phyloP scores from a whole-genome alignment of 1,140 invertebrate genomes.

The Andricus grossulariae region DNA sequence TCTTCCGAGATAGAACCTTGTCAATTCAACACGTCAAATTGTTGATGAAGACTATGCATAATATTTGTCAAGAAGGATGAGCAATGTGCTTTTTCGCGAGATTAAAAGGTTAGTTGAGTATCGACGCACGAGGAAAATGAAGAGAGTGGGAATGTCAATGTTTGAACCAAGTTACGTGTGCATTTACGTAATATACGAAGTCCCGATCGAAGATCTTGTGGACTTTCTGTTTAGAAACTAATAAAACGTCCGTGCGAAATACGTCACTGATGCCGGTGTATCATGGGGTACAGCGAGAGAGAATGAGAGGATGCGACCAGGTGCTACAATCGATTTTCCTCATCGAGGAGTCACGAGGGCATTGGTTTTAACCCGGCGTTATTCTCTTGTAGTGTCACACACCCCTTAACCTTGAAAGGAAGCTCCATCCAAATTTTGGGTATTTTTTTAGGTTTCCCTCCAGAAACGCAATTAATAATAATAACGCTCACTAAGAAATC shows the following conservation, averaged over 20 bases:
- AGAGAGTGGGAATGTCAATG: slow-evolving; percentile 25
- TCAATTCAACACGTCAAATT: no score
- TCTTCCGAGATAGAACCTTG: background rate
- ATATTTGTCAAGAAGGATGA: no score
- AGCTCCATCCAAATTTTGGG: background rate
- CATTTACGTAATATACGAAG: slow-evolving; percentile 19
- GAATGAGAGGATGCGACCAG: slow-evolving; percentile 26
- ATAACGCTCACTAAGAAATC: background rate
- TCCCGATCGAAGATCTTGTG: background rate
- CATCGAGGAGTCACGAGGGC: slow-evolving; percentile 46
- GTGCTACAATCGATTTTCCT: slow-evolving; percentile 42
- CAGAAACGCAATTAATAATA: background rate
- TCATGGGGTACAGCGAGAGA: background rate
- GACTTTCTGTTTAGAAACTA: background rate
- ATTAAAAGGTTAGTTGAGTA: slow-evolving; percentile 21
- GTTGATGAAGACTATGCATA: no score
- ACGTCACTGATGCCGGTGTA: slow-evolving; percentile 1
- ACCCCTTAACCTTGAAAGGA: slow-evolving; percentile 43
- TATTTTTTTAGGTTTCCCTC: background rate
- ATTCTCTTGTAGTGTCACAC: slow-evolving; percentile 34
- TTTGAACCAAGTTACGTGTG: slow-evolving; percentile 21
- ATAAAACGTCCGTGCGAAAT: background rate
- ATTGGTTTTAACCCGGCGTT: slow-evolving; percentile 38
- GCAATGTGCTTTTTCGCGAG: slow-evolving; percentile 10
- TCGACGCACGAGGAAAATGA: slow-evolving; percentile 7